Conservation (phyloP, 2,113 vertebrate species). For the Raja brachyura region DNA sequence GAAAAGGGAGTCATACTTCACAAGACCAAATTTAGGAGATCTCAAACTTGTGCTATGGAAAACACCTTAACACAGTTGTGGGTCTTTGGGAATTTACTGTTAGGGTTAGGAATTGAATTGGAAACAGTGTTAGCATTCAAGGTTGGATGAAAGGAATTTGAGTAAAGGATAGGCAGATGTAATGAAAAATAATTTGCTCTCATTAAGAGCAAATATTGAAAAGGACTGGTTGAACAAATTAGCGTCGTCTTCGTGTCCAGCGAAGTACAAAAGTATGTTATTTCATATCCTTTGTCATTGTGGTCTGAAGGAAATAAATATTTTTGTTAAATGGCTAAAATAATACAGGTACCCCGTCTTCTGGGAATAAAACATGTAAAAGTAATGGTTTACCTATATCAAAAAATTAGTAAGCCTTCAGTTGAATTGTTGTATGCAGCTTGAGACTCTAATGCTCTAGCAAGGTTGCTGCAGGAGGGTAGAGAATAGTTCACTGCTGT, state of each 20-base stretch:
- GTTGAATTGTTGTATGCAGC: background rate
- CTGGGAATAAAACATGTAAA: background rate
- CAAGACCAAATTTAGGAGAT: background rate
- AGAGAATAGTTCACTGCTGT: background rate
- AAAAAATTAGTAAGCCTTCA: background rate
- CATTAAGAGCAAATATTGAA: background rate
- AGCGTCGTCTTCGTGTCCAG: background rate
- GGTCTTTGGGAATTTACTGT: background rate
- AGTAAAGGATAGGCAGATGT: background rate
- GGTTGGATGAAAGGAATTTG: background rate
- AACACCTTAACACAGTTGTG: background rate
- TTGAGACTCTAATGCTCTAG: background rate
- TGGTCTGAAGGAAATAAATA: background rate
- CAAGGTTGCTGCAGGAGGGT: background rate
- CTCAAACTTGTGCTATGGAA: background rate
- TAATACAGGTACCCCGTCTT: background rate
- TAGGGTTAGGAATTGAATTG: background rate
- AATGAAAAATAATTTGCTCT: background rate
- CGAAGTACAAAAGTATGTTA: background rate
- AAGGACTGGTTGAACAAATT: background rate
- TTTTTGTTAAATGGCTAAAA: background rate
- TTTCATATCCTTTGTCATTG: background rate
- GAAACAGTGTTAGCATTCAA: background rate
- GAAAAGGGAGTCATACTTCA: background rate
- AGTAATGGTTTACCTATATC: background rate